Evolutionary conservation across 2,888 invertebrate genomes (phyloP), one percentile per base, ranked within the genome.

Genomic region (Leptinotarsa peninsularis): DNA sequence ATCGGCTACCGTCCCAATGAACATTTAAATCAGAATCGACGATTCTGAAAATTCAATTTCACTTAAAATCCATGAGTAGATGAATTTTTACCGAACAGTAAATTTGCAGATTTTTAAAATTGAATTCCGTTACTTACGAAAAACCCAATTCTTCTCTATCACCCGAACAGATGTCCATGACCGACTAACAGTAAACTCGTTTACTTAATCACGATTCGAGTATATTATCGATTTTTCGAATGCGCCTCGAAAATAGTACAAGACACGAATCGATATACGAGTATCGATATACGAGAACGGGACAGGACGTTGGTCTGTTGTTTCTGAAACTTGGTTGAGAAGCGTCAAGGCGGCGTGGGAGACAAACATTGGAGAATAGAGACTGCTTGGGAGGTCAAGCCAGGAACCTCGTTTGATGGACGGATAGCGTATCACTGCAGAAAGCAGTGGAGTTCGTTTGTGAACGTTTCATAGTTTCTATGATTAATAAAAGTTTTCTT

Each of bases 181-280:
- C 76, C 78, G 78, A 78, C 79, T 87, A 86, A 87, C 86, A 85
- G 87, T 87, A 86, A 83, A 84, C 78, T 80, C 83, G 82, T 83
- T 85, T 85, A 85, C 84, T 85, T 84, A 86, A 86, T 84, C 84
- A 84, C 83, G 85, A 84, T 73, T 71, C 71, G 71, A 67, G 67
- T 73, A 58, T 73, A 73, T 76, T 76, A 67, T 71, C 73, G 76
- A 76, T 76, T 76, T 76, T 76, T 76, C 76, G 73, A 76, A 67
- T 71, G 73, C 73, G 50, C 71, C 60, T 67, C 66, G 66, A 71
- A 76, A 76, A 76, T 76, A 18, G 73, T 73, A 71, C 76, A 76
- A 58, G 78, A 52, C 69, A 67, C 72, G 75, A 72, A 67, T 23
- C 70, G 54, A 78, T 73, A 72, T 76, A 71, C 76, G 76, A 77